Base-by-base conservation (phyloP, 2,113 vertebrate genomes). In the Melanocharis versteri region DNA sequence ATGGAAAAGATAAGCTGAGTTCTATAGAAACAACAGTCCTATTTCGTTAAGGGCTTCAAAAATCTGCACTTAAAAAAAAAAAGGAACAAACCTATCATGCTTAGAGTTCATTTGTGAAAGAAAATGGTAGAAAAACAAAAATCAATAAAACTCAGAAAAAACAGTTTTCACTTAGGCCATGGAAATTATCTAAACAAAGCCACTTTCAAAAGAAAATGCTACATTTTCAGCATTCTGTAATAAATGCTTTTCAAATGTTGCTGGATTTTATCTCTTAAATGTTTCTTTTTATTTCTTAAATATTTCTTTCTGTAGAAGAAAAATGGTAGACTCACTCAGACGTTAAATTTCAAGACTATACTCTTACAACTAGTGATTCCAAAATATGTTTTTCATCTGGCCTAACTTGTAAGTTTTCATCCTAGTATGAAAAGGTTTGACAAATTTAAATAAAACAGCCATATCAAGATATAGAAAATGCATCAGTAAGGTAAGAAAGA, bases 61-160 rank as follows among this genome's bases (percentile, higher is more conserved):
- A 82, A 72, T 20, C 6, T 27, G 13, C 9, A 18, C 8, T 53
- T 30, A 7, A 30, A 48, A 44, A 33, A n/a, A 16, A 33, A 60
- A 60, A 5, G 37, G 0, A 42, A 24, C 2, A 75, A 57, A 35
- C 3, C 5, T 26, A 31, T 37, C 7, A 19, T 3, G 9, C 24
- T 88, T 85, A 62, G 7, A 50, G 22, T 14, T 58, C 4, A 27
- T 61, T 77, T 81, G 33, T 44, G 21, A 54, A n/a, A 78, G 5
- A 48, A 92, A 73, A 33, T 20, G 10, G 3, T 72, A 81, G 26
- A 60, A 89, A 71, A 79, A 2, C 4, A 58, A 39, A 87, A 90
- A 58, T 21, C 10, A 89, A 39, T 53, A 53, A 53, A 76, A 66
- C 5, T 6, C 0, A 19, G 47, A 83, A 66, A 71, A 50, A 28